phyloP scores from a whole-genome alignment of 2,113 vertebrate species.

The Raja brachyura region DNA sequence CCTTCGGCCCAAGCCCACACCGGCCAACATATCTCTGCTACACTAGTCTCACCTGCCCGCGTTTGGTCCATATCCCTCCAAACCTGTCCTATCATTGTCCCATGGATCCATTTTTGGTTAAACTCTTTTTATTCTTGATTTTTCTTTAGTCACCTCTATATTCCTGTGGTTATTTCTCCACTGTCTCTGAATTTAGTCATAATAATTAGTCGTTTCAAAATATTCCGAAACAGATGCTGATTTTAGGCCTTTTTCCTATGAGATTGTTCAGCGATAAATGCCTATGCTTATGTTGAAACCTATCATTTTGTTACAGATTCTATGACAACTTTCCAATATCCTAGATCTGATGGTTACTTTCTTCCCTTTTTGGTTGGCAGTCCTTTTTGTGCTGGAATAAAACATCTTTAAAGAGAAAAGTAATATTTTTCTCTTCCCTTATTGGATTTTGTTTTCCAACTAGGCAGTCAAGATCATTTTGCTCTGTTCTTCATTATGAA shows the following conservation, averaged over 20 bases:
- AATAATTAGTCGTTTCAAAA: not conserved
- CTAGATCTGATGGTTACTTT: not conserved
- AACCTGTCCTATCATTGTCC: too few species aligned
- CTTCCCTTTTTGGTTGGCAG: not conserved
- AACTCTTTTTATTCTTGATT: not conserved
- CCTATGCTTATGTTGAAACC: not conserved
- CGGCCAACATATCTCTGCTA: too few species aligned
- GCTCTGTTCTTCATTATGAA: not conserved
- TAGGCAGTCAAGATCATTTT: too few species aligned
- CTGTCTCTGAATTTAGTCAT: not conserved
- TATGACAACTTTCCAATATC: not conserved
- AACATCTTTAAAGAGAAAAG: not conserved
- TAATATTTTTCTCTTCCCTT: not conserved
- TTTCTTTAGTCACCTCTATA: not conserved
- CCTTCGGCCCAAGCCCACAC: too few species aligned
- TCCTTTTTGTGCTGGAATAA: not conserved
- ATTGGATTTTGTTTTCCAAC: not conserved
- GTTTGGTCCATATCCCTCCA: too few species aligned
- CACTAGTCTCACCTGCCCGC: too few species aligned
- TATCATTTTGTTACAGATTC: not conserved
- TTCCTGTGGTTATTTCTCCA: not conserved
- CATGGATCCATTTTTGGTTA: too few species aligned
- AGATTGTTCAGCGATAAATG: not conserved
- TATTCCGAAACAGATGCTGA: not conserved
- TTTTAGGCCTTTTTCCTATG: not conserved